Percentiles rank a stretch among this genome's conserved stretches.
Conservation (phyloP, 2,888 invertebrate genomes). For the Rosalia funebris region DNA sequence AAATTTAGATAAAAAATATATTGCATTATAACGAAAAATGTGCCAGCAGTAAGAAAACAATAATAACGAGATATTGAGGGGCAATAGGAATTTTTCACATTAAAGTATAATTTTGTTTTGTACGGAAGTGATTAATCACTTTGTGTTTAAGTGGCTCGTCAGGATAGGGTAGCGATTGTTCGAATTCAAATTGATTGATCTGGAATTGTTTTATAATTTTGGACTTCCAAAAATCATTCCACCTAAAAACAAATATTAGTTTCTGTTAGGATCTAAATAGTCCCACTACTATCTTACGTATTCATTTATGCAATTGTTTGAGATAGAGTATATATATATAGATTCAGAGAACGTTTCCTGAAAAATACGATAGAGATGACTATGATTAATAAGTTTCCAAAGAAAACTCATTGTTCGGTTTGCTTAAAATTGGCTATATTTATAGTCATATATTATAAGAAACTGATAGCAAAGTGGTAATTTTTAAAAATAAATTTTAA, state of each 20-base stretch:
- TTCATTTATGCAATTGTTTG: too few relatives aligned
- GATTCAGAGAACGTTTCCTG: too few relatives aligned
- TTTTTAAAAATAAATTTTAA: too few relatives aligned
- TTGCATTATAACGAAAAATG: slow-evolving; percentile 29
- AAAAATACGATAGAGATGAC: too few relatives aligned
- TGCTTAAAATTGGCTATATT: too few relatives aligned
- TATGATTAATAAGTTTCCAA: too few relatives aligned
- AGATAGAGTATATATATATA: too few relatives aligned
- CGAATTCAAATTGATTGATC: not conserved
- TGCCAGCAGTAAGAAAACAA: slow-evolving; percentile 34
- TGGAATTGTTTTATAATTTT: not conserved
- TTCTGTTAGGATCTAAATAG: too few relatives aligned
- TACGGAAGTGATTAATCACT: slow-evolving; percentile 16
- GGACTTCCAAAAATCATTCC: not conserved
- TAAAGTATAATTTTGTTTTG: slow-evolving; percentile 22
- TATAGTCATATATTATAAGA: too few relatives aligned
- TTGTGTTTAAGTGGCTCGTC: not conserved
- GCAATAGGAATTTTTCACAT: slow-evolving; percentile 35
- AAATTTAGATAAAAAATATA: slow-evolving; percentile 42
- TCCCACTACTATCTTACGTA: too few relatives aligned
- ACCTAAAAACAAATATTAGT: not conserved
- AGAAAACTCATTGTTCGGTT: too few relatives aligned
- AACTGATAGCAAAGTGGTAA: too few relatives aligned
- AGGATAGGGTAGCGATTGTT: not conserved
- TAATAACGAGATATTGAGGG: slow-evolving; percentile 41